Percentiles rank a stretch among this genome's conserved stretches.
Conservation (phyloP, 2,888 invertebrate species). For the Ctena decussata region DNA sequence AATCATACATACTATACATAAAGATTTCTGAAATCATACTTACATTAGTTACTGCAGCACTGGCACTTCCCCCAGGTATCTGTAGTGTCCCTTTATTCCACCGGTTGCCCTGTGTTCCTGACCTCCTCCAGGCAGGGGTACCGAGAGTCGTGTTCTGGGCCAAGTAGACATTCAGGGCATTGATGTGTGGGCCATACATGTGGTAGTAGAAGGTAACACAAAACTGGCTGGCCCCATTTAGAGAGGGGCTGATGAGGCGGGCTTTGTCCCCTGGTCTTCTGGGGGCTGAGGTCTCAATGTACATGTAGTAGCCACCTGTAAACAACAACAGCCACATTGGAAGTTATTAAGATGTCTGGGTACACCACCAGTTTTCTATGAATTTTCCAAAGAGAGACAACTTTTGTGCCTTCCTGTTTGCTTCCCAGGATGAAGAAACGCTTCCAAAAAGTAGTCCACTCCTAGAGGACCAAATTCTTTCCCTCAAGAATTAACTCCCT, state of each 20-base stretch:
- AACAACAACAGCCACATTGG: no score
- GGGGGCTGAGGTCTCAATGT: slow-evolving; percentile 86
- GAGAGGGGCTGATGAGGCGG: slow-evolving; percentile 88
- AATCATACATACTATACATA: no score
- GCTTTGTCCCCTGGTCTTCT: slow-evolving; percentile 89
- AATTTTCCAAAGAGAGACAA: no score
- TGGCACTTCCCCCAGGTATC: slow-evolving; percentile 61
- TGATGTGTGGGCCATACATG: slow-evolving; percentile 77
- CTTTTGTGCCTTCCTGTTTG: no score
- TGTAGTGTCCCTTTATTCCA: slow-evolving; percentile 74
- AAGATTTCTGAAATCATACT: slow-evolving; percentile 10
- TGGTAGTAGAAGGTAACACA: slow-evolving; percentile 81
- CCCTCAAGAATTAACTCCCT: no score
- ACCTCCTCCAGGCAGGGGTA: slow-evolving; percentile 71
- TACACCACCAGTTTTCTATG: no score
- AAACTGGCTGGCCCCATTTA: slow-evolving; percentile 66
- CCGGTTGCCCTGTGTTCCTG: slow-evolving; percentile 69
- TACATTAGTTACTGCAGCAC: slow-evolving; percentile 66
- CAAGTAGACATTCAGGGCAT: slow-evolving; percentile 76
- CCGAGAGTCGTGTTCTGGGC: slow-evolving; percentile 56
- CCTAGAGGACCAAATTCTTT: no score
- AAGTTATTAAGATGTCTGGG: no score
- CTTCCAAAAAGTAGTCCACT: no score
- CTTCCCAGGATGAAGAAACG: no score
- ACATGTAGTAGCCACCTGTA: slow-evolving; percentile 79